Evolutionary conservation across 2,888 invertebrate species (phyloP), one percentile per base, ranked within the genome.

Genomic region (Drosophila setosimentum): DNA sequence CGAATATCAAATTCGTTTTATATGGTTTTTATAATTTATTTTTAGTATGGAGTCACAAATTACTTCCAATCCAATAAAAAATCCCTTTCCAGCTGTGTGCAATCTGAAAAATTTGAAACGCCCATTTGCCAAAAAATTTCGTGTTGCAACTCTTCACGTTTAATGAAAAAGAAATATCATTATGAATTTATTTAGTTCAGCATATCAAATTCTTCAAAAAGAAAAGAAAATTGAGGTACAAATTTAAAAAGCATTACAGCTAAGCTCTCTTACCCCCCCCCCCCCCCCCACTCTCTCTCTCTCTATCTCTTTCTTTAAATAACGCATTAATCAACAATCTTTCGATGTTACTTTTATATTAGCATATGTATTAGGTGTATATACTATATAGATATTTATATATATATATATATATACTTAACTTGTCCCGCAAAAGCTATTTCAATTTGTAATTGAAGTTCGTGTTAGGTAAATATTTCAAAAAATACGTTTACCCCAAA

Each of bases 181-280:
- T 71, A 61, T 79, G 69, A 71, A 75, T 88, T 73, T 90, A 83
- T 85, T 85, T 83, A 90, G 75, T 85, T 84, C 85, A 89, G 89
- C 81, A 77, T 89, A 89, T 87, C 83, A 83, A 84, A 80, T 86
- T 83, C 76, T 73, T 87, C 70, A 86, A 57, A 75, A 78, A 71
- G 71, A 79, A 82, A 78, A 76, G 76, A 87, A 68, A 69, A 71
- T 55, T 83, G 78, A 88, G 89, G 83, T 90, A 89, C 78, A 90
- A 88, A 89, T 89, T 86, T 82, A 88, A 90, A 78, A 85, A 86
- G 89, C 71, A 89, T 84, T 90, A 90, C 11, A 76, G 67, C 90
- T 88, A 85, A 55, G 68, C 82, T 69, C 73, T 82, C 54, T 21
- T 24, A 7, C 18, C 3, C 16, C 18, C 33, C 4, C 21, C 3